phyloP scores from a whole-genome alignment of 2,888 invertebrate genomes.

The Eilema caniola region DNA sequence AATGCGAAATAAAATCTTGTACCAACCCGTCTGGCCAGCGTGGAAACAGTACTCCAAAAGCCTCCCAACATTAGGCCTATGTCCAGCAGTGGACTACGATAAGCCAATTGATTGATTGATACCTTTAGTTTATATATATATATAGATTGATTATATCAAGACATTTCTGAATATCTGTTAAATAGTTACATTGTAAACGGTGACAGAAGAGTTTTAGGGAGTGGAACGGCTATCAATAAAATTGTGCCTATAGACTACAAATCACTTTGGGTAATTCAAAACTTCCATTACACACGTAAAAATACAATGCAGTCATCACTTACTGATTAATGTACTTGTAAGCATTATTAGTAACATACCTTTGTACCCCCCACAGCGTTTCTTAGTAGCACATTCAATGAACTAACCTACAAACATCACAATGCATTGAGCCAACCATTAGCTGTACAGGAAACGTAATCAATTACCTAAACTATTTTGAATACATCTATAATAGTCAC shows the following conservation, averaged over 20 bases:
- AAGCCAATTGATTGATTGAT: neutral
- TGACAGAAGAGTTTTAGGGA: neutral
- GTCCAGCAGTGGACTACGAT: too few species aligned
- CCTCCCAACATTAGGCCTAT: too few species aligned
- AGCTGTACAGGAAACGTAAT: constrained; percentile 69
- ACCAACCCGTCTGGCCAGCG: too few species aligned
- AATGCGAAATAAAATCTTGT: too few species aligned
- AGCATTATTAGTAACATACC: constrained; percentile 3
- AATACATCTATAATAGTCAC: constrained; percentile 46
- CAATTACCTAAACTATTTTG: constrained; percentile 60
- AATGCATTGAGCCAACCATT: constrained; percentile 50
- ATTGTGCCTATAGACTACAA: neutral
- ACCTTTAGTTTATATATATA: too few species aligned
- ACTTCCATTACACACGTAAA: neutral
- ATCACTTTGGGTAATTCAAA: neutral
- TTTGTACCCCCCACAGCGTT: constrained; percentile 19
- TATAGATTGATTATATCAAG: too few species aligned
- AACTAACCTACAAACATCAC: constrained; percentile 23
- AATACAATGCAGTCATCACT: neutral
- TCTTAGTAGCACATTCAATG: constrained; percentile 36
- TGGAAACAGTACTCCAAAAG: too few species aligned
- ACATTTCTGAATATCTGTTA: neutral
- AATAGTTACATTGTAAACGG: neutral
- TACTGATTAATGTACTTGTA: neutral
- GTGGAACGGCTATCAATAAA: neutral